phyloP scores from a whole-genome alignment of 2,797 vertebrate genomes.

The Syngnathus rostellatus region DNA sequence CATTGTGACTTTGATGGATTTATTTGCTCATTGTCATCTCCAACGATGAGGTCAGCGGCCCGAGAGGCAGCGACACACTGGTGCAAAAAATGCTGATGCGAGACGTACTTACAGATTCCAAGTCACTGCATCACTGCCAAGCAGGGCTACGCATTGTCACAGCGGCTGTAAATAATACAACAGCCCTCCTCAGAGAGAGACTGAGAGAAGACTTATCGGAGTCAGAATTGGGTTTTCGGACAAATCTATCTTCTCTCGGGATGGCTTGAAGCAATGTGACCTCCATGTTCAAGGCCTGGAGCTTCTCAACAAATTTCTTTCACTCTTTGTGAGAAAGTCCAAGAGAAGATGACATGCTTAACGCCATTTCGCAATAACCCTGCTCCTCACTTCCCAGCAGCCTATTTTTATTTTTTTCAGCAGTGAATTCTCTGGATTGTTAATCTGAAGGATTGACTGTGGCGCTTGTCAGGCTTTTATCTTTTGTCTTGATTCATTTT shows the following conservation, averaged over 20 bases:
- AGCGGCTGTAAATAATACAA: slow-evolving; percentile 31
- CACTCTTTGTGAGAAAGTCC: slow-evolving; percentile 27
- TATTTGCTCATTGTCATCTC: slow-evolving; percentile 51
- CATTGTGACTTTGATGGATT: slow-evolving; percentile 66
- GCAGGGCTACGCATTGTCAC: slow-evolving; percentile 13
- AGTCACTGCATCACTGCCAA: slow-evolving; percentile 53
- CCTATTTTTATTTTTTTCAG: slow-evolving; percentile 61
- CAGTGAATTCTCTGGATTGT: slow-evolving; percentile 57
- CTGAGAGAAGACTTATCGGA: slow-evolving; percentile 23
- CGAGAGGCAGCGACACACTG: slow-evolving; percentile 47
- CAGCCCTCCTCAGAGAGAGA: slow-evolving; percentile 22
- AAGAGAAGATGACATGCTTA: slow-evolving; percentile 22
- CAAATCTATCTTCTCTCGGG: slow-evolving; percentile 27
- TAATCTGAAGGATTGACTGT: slow-evolving; percentile 66
- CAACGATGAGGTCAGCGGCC: slow-evolving; percentile 59
- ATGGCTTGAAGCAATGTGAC: slow-evolving; percentile 20
- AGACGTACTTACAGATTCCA: slow-evolving; percentile 50
- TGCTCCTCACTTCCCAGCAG: slow-evolving; percentile 46
- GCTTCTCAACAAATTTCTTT: slow-evolving; percentile 25
- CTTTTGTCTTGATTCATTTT: slow-evolving; percentile 68
- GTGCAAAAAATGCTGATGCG: slow-evolving; percentile 61
- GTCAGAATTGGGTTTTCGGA: slow-evolving; percentile 17
- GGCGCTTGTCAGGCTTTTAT: slow-evolving; percentile 64
- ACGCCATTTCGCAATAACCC: slow-evolving; percentile 43
- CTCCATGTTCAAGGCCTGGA: slow-evolving; percentile 20